These are phyloP conservation scores for Puma concolor DNA, from an alignment of 2,113 vertebrate genomes.

Conservation along the genomic window DNA sequence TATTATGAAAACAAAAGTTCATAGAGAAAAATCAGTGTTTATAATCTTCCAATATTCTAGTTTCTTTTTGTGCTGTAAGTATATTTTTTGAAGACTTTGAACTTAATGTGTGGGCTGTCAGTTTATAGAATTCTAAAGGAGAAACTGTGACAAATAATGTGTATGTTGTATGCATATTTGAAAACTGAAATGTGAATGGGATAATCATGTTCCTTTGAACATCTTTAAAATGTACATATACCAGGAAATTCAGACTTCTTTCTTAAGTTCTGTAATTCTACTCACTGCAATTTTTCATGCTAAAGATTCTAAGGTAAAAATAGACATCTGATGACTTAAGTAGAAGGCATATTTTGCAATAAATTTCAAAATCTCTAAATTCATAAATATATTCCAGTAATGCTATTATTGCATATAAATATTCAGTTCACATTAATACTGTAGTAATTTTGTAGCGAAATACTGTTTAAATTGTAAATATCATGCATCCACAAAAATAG, in stretches of 20 bases:
- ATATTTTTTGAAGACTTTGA: neutral
- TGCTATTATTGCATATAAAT: constrained; percentile 43
- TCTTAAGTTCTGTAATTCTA: constrained; percentile 23
- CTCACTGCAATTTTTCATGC: neutral
- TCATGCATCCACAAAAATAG: constrained; percentile 47
- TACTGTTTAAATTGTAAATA: constrained; percentile 50
- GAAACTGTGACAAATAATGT: neutral
- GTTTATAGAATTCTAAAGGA: neutral
- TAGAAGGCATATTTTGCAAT: neutral
- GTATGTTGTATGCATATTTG: neutral
- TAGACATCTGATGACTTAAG: constrained; percentile 50
- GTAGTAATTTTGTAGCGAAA: constrained; percentile 47
- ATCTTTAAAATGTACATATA: neutral
- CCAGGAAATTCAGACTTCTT: neutral
- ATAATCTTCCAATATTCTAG: neutral
- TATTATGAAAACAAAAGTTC: neutral
- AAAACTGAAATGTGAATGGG: constrained; percentile 15
- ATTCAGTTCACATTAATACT: constrained; percentile 54
- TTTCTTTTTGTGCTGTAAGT: neutral
- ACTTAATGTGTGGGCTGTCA: neutral
- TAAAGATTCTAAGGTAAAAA: constrained; percentile 44
- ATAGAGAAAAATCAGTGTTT: neutral
- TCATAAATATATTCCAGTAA: constrained; percentile 59
- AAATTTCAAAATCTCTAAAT: constrained; percentile 58
- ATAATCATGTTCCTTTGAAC: constrained; percentile 32